A percentile compares a stretch with the other conserved stretches of the same genome.
Conservation (phyloP, 2,113 vertebrate species). For the Choloepus hoffmanni region DNA sequence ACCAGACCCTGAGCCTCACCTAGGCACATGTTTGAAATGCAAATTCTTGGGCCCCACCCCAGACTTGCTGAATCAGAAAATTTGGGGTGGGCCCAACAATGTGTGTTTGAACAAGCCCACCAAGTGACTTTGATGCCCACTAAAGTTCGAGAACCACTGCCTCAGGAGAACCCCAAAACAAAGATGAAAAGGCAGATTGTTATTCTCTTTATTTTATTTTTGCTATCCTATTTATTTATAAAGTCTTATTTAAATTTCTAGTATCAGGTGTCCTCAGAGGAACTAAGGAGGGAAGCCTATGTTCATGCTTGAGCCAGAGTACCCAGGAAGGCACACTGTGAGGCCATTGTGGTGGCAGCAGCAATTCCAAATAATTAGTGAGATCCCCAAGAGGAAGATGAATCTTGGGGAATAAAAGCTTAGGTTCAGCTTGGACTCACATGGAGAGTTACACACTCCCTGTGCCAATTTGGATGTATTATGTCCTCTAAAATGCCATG, state of each 20-base stretch:
- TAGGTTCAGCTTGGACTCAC: not conserved
- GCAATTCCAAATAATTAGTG: not conserved
- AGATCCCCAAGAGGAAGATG: not conserved
- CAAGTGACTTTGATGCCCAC: not conserved
- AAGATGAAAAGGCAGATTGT: not conserved
- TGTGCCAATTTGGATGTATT: too few species aligned
- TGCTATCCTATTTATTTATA: not conserved
- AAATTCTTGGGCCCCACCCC: not conserved
- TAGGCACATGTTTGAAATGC: not conserved
- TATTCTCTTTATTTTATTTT: not conserved
- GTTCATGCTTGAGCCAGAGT: not conserved
- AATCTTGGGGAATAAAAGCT: not conserved
- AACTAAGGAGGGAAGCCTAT: not conserved
- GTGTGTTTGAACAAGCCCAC: not conserved
- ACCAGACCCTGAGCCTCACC: not conserved
- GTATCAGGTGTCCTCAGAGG: not conserved
- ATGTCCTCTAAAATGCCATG: too few species aligned
- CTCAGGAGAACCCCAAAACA: not conserved
- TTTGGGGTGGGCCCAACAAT: rapidly evolving
- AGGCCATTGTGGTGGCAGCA: rapidly evolving
- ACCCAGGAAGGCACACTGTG: too few species aligned
- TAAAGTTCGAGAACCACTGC: not conserved
- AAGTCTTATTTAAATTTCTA: not conserved
- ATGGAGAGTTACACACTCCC: not conserved
- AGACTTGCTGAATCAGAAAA: not conserved